Base-by-base conservation (phyloP, 2,113 vertebrate species). In the Sinosuthora webbiana region DNA sequence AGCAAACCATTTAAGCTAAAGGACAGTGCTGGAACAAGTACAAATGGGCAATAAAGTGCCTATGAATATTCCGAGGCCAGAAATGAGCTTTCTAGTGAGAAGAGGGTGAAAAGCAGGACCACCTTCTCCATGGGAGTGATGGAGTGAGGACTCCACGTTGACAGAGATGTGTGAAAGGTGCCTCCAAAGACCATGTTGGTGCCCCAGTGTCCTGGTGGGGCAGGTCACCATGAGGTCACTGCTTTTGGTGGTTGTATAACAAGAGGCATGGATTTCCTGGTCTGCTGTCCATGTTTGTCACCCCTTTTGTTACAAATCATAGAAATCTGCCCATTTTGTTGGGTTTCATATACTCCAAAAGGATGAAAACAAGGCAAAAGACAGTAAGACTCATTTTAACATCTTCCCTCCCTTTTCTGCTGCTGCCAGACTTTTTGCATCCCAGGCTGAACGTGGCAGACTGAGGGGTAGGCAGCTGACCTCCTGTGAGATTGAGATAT, bases 11-110 rank as follows among this genome's bases (percentile, higher is more conserved):
- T 91, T 96, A 84, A 91, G 81, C 52, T 87, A 74, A 91, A 94
- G 74, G 85, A 94, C 81, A 85, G 37, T 71, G 56, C 87, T 97
- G 90, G 92, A 96, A 93, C 82, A 95, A 89, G 55, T 89, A 96
- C 87, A 96, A 93, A 95, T 89, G 33, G 33, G 35, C 73, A 78
- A 81, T 91, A 80, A 91, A 71, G 47, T 87, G 65, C 20, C 71
- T 42, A 88, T 95, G 91, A 95, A 95, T 95, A 94, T 92, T 95
- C 89, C 18, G 11, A 89, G 86, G 24, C n/a, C 67, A 59, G 47
- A 91, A 93, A 87, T 52, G 39, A 93, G 60, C 44, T 95, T 93
- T 94, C 44, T 84, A 84, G 69, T 13, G 57, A 19, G 53, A n/a
- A 67, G 18, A 87, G 35, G 39, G 31, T 87, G 49, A 77, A 77